These are phyloP conservation scores for Sphaerophoria taeniata DNA, from an alignment of 2,888 invertebrate genomes.

Conservation along the genomic window DNA sequence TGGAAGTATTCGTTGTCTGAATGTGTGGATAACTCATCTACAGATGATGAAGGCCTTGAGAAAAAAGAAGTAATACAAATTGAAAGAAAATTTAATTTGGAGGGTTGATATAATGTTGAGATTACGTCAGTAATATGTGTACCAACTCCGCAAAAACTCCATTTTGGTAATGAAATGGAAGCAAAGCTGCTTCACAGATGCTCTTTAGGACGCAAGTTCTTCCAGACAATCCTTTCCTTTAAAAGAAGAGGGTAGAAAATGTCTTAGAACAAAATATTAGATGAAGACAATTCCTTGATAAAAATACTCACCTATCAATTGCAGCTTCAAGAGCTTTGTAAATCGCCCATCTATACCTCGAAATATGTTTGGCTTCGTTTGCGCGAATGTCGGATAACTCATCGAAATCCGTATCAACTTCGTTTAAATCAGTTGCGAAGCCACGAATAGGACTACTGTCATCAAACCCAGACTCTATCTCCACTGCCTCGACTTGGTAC, in stretches of 20 bases:
- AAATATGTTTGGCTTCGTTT: constrained; percentile 40
- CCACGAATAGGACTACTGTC: too few species aligned
- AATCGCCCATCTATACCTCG: constrained; percentile 85
- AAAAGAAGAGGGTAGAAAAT: constrained; percentile 3
- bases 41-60: constrained; percentile 88
- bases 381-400: constrained; percentile 21
- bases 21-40: constrained; percentile 86
- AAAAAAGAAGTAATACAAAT: too few species aligned
- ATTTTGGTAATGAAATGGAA: constrained; percentile 86
- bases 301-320: constrained; percentile 84
- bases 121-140: constrained; percentile 89
- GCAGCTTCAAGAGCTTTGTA: constrained; percentile 86
- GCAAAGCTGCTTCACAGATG: constrained; percentile 89
- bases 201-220: constrained; percentile 88
- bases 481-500: constrained; percentile 39
- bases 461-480: constrained; percentile 48
- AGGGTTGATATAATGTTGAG: too few species aligned
- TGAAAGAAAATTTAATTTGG: too few species aligned
- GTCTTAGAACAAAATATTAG: too few species aligned
- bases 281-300: background rate
- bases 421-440: too few species aligned
- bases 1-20: constrained; percentile 89
- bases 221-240: constrained; percentile 86
- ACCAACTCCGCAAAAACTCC: constrained; percentile 89
- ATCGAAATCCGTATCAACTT: constrained; percentile 44